phyloP scores from a whole-genome alignment of 2,797 vertebrate species.

The Catharus ustulatus region DNA sequence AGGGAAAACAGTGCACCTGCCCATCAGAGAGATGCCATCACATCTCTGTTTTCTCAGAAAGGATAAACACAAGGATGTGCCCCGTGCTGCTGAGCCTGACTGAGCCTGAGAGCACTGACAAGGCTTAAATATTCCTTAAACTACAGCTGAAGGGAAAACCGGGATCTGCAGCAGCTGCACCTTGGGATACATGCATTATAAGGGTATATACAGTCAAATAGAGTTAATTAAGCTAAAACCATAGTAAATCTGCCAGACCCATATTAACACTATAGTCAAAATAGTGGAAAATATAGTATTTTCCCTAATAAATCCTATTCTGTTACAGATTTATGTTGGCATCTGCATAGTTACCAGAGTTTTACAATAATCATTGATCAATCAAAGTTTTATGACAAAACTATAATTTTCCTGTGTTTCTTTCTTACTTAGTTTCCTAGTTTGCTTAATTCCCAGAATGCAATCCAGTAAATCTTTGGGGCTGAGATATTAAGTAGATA shows the following conservation, averaged over 20 bases:
- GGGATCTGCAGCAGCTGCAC: constrained; percentile 33
- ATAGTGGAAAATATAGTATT: constrained; percentile 75
- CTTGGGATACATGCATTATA: constrained; percentile 72
- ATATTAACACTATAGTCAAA: constrained; percentile 75
- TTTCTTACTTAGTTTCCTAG: constrained; percentile 73
- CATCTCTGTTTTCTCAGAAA: neutral
- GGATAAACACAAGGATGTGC: neutral
- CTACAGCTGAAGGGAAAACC: constrained; percentile 2
- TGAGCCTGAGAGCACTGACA: neutral
- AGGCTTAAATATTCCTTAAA: constrained; percentile 66
- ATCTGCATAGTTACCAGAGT: constrained; percentile 67
- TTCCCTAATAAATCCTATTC: constrained; percentile 74
- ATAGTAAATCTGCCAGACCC: constrained; percentile 67
- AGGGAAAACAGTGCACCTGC: rapidly evolving
- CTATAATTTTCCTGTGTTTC: constrained; percentile 72
- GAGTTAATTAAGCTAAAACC: constrained; percentile 79
- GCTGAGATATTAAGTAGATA: constrained; percentile 76
- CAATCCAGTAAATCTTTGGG: constrained; percentile 71
- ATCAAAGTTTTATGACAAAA: constrained; percentile 77
- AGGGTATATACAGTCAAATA: constrained; percentile 67
- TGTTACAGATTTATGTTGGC: constrained; percentile 74
- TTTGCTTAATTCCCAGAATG: constrained; percentile 79
- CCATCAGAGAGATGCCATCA: neutral
- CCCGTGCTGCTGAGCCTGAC: neutral
- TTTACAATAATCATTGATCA: constrained; percentile 80